A percentile compares a stretch with the other conserved stretches of the same genome.
Evolutionary conservation across 2,888 invertebrate species (phyloP).

Genomic region (Conistra vaccinii): DNA sequence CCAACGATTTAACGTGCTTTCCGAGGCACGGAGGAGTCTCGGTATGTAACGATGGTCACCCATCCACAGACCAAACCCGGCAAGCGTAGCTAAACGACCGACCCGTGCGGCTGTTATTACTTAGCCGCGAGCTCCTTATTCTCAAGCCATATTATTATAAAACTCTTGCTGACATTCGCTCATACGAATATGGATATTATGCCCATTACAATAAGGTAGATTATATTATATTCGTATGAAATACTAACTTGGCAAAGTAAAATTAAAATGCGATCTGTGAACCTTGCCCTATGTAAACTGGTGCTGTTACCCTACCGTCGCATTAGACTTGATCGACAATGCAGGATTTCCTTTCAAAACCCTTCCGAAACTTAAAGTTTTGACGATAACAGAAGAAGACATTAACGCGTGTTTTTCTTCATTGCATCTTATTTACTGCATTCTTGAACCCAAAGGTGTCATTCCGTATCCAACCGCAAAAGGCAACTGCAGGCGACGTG

Average conservation of each 20-base stretch:
- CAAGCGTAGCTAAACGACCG: too few relatives aligned
- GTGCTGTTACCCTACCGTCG: background rate
- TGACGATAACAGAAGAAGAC: background rate
- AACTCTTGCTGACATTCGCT: background rate
- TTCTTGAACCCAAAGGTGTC: too few relatives aligned
- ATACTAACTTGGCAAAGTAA: background rate
- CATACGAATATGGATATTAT: background rate
- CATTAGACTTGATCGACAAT: background rate
- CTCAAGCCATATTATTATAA: background rate
- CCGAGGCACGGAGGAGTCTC: too few relatives aligned
- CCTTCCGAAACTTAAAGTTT: background rate
- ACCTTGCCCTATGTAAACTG: background rate
- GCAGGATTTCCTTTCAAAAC: background rate
- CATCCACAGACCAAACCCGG: too few relatives aligned
- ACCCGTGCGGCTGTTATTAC: too few relatives aligned
- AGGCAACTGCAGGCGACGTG: too few relatives aligned
- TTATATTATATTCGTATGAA: background rate
- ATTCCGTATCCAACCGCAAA: too few relatives aligned
- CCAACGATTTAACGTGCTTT: too few relatives aligned
- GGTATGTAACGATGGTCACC: too few relatives aligned
- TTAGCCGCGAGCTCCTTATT: too few relatives aligned
- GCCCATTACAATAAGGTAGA: background rate
- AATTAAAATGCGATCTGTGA: background rate
- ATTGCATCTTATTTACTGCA: slow-evolving; percentile 6
- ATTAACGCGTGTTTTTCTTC: background rate